A percentile compares a stretch with the other conserved stretches of the same genome.
phyloP scores from a whole-genome alignment of 1,140 invertebrate genomes.

The Anastatus disparis region DNA sequence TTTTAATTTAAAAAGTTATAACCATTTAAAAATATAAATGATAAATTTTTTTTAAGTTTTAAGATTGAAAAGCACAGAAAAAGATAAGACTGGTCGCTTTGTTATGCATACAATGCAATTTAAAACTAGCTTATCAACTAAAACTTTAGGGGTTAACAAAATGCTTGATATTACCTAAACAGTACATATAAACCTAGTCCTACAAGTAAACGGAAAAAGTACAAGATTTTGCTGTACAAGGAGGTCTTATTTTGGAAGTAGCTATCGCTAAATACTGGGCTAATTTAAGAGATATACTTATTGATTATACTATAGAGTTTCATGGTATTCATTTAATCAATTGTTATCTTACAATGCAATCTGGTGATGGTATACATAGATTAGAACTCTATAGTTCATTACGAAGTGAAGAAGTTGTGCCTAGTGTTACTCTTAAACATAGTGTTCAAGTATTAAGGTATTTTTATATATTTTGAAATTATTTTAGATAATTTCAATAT shows the following conservation, averaged over 20 bases:
- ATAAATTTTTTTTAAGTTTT: slow-evolving; percentile 66
- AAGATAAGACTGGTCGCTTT: slow-evolving; percentile 79
- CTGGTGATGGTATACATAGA: slow-evolving; percentile 80
- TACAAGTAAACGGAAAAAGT: slow-evolving; percentile 74
- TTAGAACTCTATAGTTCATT: slow-evolving; percentile 77
- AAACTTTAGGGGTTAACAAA: slow-evolving; percentile 85
- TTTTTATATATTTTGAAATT: not conserved
- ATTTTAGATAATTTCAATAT: no score
- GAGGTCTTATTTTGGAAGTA: slow-evolving; percentile 83
- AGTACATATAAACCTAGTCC: no score
- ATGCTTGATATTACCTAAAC: slow-evolving; percentile 76
- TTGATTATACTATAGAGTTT: slow-evolving; percentile 84
- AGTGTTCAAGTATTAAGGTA: slow-evolving; percentile 83
- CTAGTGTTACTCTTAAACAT: slow-evolving; percentile 79
- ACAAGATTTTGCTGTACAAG: slow-evolving; percentile 78
- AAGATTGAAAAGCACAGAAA: slow-evolving; percentile 67
- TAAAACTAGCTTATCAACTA: slow-evolving; percentile 79
- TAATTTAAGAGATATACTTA: slow-evolving; percentile 79
- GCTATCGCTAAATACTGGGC: slow-evolving; percentile 96
- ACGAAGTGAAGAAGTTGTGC: slow-evolving; percentile 83
- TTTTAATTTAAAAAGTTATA: not conserved
- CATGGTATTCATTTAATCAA: slow-evolving; percentile 81
- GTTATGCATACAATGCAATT: slow-evolving; percentile 87
- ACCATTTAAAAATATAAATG: not conserved
- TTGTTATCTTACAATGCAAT: slow-evolving; percentile 75